A percentile compares a stretch with the other conserved stretches of the same genome.
Conservation (phyloP, 2,797 vertebrate species). For the Silurus lanzhouensis region DNA sequence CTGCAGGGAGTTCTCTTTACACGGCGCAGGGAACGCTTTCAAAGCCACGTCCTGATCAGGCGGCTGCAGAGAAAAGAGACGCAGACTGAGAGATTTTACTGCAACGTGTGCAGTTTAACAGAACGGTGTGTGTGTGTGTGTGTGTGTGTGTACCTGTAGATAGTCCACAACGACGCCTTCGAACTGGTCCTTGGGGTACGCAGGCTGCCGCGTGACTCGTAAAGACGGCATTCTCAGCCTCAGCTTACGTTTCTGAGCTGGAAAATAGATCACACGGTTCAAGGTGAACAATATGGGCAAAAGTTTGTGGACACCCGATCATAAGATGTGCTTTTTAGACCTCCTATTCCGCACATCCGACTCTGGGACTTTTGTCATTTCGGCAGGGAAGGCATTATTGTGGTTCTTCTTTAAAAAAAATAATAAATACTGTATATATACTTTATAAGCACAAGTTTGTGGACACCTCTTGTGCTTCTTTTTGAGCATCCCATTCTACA, state of each 20-base stretch:
- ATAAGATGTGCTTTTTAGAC: too few species aligned
- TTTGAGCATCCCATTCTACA: too few species aligned
- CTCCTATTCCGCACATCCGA: too few species aligned
- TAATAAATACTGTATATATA: too few species aligned
- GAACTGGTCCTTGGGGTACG: conserved; percentile 84
- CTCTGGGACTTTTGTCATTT: too few species aligned
- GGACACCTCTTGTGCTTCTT: too few species aligned
- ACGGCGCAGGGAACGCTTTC: conserved; percentile 83
- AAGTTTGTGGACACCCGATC: too few species aligned
- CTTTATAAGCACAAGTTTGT: too few species aligned
- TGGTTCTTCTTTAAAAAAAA: too few species aligned
- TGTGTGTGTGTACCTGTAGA: conserved; percentile 72
- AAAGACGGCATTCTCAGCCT: conserved; percentile 84
- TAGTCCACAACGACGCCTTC: conserved; percentile 89
- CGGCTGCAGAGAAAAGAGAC: conserved; percentile 66
- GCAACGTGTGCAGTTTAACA: too few species aligned
- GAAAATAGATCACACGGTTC: conserved; percentile 31
- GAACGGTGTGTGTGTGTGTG: background rate
- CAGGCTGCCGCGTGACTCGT: conserved; percentile 75
- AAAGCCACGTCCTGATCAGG: conserved; percentile 80
- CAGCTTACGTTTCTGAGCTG: conserved; percentile 82
- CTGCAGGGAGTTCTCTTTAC: conserved; percentile 85
- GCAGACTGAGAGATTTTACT: conserved; percentile 47
- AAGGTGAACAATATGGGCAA: too few species aligned
- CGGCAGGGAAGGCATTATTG: too few species aligned